Base-by-base conservation (phyloP, 2,888 invertebrate species). In the Spisula subtruncata region DNA sequence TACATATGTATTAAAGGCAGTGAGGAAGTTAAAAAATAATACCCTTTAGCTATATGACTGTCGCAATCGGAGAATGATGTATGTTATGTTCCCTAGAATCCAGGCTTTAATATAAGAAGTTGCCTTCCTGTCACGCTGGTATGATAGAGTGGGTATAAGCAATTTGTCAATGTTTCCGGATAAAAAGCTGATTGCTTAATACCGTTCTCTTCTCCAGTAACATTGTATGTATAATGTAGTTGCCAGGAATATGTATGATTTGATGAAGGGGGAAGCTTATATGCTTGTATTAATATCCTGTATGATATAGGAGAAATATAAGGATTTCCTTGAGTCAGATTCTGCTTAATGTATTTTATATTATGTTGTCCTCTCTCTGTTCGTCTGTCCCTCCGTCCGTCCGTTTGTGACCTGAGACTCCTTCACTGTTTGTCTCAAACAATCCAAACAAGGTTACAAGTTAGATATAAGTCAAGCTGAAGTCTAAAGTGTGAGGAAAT, bases 21-120 rank as follows among this genome's bases (percentile, higher is more conserved):
- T 75, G 32, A 75, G 75, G 5, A 75, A 35, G 16, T 75, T 32
- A n/a, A n/a, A n/a, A n/a, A n/a, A n/a, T 75, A 75, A 75, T 75
- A 75, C 75, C 75, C 29, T 35, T 1, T 32, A 32, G 75, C 32
- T 5, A 35, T 16, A 41, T 8, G 2, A 41, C 2, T 2, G 41
- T 41, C 12, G 16, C 35, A 35, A 75, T 75, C 35, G 32, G 16
- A 75, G 75, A 35, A 75, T 35, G 35, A 75, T 75, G 32, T 32
- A 75, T 75, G 75, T 32, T 16, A 25, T 35, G 18, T 35, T 32
- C 4, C 35, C 14, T 75, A 41, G 18, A 75, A 32, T 75, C 35
- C 25, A 75, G 75, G 32, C 75, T 25, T 32, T 8, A 41, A 41
- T 32, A 35, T 75, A 32, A 18, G 18, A 18, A 75, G 75, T 35